Conservation (phyloP, 2,797 vertebrate species). For the Trachurus trachurus region DNA sequence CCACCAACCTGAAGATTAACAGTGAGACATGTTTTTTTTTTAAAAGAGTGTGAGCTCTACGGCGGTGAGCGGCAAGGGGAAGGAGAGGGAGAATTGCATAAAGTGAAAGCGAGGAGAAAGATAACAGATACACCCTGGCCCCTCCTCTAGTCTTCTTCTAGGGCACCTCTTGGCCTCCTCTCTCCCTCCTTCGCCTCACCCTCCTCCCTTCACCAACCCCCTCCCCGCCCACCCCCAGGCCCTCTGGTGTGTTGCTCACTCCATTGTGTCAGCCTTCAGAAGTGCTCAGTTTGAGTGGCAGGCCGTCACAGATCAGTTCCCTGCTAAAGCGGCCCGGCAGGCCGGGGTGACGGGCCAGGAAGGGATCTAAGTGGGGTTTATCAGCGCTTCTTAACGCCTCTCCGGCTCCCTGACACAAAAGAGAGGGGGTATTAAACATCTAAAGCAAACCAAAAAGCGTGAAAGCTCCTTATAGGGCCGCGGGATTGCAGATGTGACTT, state of each 20-base stretch:
- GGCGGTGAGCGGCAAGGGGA: conserved; percentile 27
- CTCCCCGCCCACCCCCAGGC: conserved; percentile 68
- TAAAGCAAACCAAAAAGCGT: conserved; percentile 99
- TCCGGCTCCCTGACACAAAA: conserved; percentile 99
- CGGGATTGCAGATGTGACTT: conserved; percentile 97
- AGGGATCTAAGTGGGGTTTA: conserved; percentile 99
- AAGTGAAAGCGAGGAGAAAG: conserved; percentile 55
- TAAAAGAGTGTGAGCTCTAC: conserved; percentile 38
- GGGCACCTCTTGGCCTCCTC: conserved; percentile 75
- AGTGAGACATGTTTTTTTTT: conserved; percentile 16
- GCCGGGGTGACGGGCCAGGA: conserved; percentile 98
- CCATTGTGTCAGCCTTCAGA: conserved; percentile 99
- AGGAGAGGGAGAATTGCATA: conserved; percentile 43
- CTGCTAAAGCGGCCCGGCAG: conserved; percentile 99
- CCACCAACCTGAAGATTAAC: conserved; percentile 23
- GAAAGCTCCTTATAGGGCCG: conserved; percentile 99
- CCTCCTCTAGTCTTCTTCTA: conserved; percentile 74
- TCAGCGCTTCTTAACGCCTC: conserved; percentile 99
- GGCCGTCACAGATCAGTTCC: conserved; percentile 99
- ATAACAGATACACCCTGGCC: conserved; percentile 81
- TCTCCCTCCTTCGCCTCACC: conserved; percentile 58
- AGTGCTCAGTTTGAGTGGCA: conserved; percentile 99
- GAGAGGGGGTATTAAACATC: conserved; percentile 99
- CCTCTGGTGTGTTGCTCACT: conserved; percentile 89
- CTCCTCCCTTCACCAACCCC: conserved; percentile 39